Conservation (phyloP, 37 sponge, comb jelly and placozoan genomes). For the Aphrocallistes beatrix region DNA sequence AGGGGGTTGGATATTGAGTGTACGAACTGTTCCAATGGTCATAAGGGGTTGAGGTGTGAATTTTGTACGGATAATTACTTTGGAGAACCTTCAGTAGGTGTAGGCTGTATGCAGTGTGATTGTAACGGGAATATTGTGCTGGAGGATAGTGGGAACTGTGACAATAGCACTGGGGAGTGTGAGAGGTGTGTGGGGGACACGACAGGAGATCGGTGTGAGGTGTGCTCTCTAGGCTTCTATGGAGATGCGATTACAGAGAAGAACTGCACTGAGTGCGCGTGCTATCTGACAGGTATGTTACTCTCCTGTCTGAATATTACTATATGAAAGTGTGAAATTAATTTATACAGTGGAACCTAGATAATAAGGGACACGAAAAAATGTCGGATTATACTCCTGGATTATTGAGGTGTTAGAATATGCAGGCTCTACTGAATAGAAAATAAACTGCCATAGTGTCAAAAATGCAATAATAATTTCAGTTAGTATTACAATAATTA, state of each 20-base stretch:
- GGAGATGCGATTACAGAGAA: slow-evolving; percentile 30
- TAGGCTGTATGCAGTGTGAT: neutral
- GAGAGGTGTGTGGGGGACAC: neutral
- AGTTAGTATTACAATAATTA: neutral
- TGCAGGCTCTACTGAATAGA: too few relatives aligned
- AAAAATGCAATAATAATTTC: neutral
- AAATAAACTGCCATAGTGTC: too few relatives aligned
- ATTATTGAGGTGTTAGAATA: too few relatives aligned
- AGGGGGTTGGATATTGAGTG: neutral
- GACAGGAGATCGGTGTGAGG: slow-evolving; percentile 28
- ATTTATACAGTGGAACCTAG: too few relatives aligned
- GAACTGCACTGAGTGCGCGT: neutral
- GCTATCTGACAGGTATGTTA: neutral
- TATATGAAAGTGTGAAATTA: too few relatives aligned
- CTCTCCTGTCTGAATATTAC: too few relatives aligned
- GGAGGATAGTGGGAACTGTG: neutral
- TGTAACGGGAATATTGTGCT: neutral
- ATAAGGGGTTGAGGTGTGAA: neutral
- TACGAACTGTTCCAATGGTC: neutral
- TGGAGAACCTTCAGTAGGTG: neutral
- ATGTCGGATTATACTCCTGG: too few relatives aligned
- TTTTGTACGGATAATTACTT: slow-evolving; percentile 15
- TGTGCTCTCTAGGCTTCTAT: slow-evolving; percentile 39
- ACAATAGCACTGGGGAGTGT: neutral
- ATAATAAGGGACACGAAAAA: too few relatives aligned